Conservation (phyloP, 2,888 invertebrate genomes). For the Temnothorax ravouxi region DNA sequence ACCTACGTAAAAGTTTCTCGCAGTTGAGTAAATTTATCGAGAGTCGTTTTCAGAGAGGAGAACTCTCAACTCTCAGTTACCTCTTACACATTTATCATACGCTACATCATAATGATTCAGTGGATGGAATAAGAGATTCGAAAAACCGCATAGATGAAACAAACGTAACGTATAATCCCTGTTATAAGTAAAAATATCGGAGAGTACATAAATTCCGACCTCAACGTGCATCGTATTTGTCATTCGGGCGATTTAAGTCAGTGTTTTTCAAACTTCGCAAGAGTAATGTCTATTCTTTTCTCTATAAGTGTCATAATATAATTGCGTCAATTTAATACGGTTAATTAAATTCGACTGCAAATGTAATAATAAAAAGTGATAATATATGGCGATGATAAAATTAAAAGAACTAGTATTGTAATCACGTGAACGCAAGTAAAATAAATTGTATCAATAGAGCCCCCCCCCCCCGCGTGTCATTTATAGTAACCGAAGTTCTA, state of each 20-base stretch:
- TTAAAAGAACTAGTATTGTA: background rate
- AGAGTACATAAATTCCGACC: conserved; percentile 32
- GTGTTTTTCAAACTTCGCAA: conserved; percentile 34
- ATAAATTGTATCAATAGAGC: background rate
- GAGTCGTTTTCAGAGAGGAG: conserved; percentile 39
- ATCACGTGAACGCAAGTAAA: background rate
- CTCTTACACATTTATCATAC: conserved; percentile 49
- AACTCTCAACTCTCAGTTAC: conserved; percentile 46
- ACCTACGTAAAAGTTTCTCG: conserved; percentile 43
- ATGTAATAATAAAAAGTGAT: background rate
- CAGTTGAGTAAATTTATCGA: conserved; percentile 50
- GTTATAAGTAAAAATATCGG: conserved; percentile 46
- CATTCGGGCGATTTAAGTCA: conserved; percentile 23
- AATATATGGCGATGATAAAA: background rate
- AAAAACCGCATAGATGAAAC: conserved; percentile 11
- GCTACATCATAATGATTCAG: conserved; percentile 45
- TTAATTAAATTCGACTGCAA: background rate
- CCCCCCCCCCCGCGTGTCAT: background rate
- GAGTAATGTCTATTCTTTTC: background rate
- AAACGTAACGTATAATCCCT: conserved; percentile 40
- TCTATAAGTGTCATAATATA: background rate
- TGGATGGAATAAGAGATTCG: conserved; percentile 44
- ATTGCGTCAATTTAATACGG: background rate
- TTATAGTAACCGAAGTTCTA: background rate
- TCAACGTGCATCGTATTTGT: conserved; percentile 39